Conservation (phyloP, 2,797 vertebrate genomes). For the Erethizon dorsatum region DNA sequence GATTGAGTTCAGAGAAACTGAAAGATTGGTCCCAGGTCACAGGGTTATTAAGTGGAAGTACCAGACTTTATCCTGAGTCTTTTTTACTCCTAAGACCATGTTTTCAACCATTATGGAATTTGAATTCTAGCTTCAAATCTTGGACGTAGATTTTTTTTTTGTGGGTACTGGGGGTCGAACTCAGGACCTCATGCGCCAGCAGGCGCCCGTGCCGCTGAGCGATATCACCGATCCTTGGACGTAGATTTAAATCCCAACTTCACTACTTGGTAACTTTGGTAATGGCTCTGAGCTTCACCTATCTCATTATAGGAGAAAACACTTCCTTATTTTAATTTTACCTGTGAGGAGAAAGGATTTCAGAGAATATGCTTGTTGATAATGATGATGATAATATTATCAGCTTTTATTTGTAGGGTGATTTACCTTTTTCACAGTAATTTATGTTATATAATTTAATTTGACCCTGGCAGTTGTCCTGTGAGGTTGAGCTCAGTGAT, state of each 20-base stretch:
- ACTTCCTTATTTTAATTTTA: conserved; percentile 34
- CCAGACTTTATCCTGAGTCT: neutral
- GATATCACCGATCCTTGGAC: neutral
- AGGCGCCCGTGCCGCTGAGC: too few relatives aligned
- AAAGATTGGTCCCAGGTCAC: neutral
- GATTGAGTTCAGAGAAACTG: neutral
- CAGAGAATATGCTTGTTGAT: neutral
- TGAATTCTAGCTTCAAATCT: neutral
- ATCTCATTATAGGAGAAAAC: neutral
- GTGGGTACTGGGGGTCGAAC: too few relatives aligned
- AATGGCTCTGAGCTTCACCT: conserved; percentile 32
- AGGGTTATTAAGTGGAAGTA: neutral
- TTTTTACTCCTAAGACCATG: neutral
- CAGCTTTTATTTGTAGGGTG: neutral
- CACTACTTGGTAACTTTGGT: neutral
- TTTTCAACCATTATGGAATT: conserved; percentile 15
- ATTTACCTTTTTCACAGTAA: conserved; percentile 39
- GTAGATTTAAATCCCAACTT: conserved; percentile 3
- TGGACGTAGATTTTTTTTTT: neutral
- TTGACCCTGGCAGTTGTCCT: conserved; percentile 21
- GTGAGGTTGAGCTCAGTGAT: neutral
- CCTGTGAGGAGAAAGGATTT: conserved; percentile 20
- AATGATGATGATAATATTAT: neutral
- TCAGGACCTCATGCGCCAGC: too few relatives aligned
- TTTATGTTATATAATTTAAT: neutral